Percentiles rank a stretch among this genome's conserved stretches.
These are phyloP conservation scores for Scomber colias DNA, from an alignment of 2,113 vertebrate genomes.

Conservation along the genomic window DNA sequence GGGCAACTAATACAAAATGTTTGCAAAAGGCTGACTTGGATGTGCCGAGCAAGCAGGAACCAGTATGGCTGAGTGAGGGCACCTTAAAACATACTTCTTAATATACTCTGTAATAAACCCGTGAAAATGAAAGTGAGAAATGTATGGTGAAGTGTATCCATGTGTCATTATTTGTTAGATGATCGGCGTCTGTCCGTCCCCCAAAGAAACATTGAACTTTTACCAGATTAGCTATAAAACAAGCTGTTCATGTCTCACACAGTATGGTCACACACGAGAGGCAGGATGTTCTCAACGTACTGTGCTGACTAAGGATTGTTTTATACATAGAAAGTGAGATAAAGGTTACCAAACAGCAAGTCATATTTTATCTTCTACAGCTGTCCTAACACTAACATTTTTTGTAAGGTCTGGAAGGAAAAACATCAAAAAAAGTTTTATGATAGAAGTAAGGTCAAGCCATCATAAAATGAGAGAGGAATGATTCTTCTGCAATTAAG, in stretches of 20 bases:
- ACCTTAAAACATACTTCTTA: slow-evolving; percentile 26
- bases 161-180: not conserved
- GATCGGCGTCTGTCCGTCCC: not conserved
- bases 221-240: too few relatives aligned
- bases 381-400: too few relatives aligned
- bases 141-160: not conserved
- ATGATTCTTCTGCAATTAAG: too few relatives aligned
- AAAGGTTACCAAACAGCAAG: not conserved
- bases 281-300: not conserved
- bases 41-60: not conserved
- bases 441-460: too few relatives aligned
- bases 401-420: too few relatives aligned
- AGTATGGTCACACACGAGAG: not conserved
- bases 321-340: not conserved
- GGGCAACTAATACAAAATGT: not conserved
- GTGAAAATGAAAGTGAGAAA: not conserved
- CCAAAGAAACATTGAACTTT: not conserved
- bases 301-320: not conserved
- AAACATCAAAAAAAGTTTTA: too few relatives aligned
- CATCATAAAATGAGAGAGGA: too few relatives aligned
- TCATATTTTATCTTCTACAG: too few relatives aligned
- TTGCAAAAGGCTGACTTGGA: not conserved
- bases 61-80: slow-evolving; percentile 4
- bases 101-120: slow-evolving; percentile 7
- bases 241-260: not conserved